Evolutionary conservation across 2,888 invertebrate genomes (phyloP), one percentile per base, ranked within the genome.

Genomic region (Rhogogaster chlorosoma): DNA sequence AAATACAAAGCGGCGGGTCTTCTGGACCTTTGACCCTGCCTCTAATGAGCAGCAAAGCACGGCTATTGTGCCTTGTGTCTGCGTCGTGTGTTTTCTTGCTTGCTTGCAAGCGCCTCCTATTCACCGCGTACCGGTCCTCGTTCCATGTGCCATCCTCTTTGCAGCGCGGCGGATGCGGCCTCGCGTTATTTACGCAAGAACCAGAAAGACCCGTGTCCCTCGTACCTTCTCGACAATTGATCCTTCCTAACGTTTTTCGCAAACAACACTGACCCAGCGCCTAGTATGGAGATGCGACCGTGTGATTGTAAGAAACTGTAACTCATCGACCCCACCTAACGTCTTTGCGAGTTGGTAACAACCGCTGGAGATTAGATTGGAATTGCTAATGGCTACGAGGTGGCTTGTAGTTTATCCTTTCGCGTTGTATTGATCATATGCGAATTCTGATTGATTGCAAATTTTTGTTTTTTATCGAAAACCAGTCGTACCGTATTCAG

Each of bases 31-130:
- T 88, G 91, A 91, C 91, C 91, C 87, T 86, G 87, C 85, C 90
- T 91, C 90, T 92, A 92, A 92, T 91, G 92, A 92, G 90, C 91
- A 89, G 89, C 90, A 88, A 87, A 90, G 89, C 90, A 88, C 88
- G 89, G 91, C 91, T 90, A 91, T 91, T 91, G 91, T 91, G 88
- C 88, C 85, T 85, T 83, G 86, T 84, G 85, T 86, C 84, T 77
- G 86, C 49, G 86, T 88, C 87, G 86, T 87, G 88, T 85, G 84
- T 85, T 85, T 85, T 85, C 84, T 80, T 80, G 84, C 78, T 70
- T 85, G 53, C 84, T 82, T 80, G 83, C 67, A 83, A 83, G 83
- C 83, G 67, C 83, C 83, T 83, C 67, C 83, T 83, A 83, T 83
- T 83, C 83, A 83, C 83, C 70, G 83, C 45, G 83, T 67, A 64